Evolutionary conservation across 2,113 vertebrate genomes (phyloP).

Genomic region (Salvelinus fontinalis): DNA sequence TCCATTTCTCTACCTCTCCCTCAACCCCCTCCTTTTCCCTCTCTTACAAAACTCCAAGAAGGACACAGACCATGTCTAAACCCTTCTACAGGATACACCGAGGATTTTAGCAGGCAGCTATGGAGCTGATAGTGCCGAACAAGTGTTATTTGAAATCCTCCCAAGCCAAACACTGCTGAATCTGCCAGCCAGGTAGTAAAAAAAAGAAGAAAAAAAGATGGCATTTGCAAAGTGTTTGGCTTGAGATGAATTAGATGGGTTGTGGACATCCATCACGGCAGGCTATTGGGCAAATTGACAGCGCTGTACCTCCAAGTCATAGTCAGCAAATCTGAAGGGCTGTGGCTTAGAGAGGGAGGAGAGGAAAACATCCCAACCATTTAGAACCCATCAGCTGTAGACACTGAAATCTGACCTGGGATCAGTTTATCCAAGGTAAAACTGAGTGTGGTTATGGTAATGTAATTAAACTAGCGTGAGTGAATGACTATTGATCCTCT

Average conservation of each 20-base stretch:
- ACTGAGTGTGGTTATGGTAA: not conserved
- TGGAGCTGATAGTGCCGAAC: not conserved
- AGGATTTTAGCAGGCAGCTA: not conserved
- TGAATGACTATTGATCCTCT: not conserved
- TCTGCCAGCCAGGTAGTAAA: no score
- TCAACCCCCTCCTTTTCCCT: not conserved
- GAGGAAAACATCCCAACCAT: slow-evolving; percentile 24
- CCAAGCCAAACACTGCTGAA: no score
- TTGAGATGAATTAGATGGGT: slow-evolving; percentile 20
- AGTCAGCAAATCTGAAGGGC: not conserved
- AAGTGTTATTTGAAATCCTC: no score
- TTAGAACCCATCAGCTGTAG: slow-evolving; percentile 27
- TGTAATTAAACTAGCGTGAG: not conserved
- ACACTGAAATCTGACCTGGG: slow-evolving; percentile 49
- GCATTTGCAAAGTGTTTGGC: slow-evolving; percentile 15
- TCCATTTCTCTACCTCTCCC: not conserved
- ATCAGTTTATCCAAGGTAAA: slow-evolving; percentile 24
- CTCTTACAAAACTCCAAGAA: not conserved
- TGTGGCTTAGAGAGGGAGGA: not conserved
- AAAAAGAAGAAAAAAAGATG: not conserved
- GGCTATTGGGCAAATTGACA: slow-evolving; percentile 27
- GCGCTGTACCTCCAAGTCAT: slow-evolving; percentile 6
- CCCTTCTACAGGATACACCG: not conserved
- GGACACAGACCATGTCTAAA: not conserved
- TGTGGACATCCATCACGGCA: slow-evolving; percentile 20